Percentiles rank a stretch among this genome's conserved stretches.
These are phyloP conservation scores for Ammodytes marinus DNA, from an alignment of 2,113 vertebrate species.

Conservation along the genomic window DNA sequence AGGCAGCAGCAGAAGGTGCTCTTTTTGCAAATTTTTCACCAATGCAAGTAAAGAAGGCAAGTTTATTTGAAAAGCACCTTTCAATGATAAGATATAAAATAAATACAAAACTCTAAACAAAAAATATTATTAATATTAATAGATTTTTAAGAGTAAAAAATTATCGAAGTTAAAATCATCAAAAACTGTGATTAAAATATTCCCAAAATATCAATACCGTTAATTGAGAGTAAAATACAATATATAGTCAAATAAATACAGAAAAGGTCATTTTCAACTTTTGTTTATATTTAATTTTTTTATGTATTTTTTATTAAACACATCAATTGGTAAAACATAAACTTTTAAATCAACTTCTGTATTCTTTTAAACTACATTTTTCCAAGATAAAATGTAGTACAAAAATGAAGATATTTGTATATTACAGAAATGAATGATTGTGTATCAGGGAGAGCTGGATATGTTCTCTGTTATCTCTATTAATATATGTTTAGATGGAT, in stretches of 20 bases:
- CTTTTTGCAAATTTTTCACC: background rate
- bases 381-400: no score
- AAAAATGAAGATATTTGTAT: no score
- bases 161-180: background rate
- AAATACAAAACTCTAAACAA: background rate
- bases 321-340: no score
- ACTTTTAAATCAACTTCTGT: no score
- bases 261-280: no score
- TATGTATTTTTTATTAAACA: no score
- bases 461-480: background rate
- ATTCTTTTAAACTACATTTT: no score
- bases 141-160: background rate
- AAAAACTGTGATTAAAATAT: no score
- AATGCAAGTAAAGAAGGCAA: background rate
- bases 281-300: no score
- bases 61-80: constrained; percentile 17
- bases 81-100: background rate
- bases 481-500: background rate
- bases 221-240: background rate
- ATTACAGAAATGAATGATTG: background rate
- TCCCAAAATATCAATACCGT: background rate
- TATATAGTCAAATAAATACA: background rate
- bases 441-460: background rate
- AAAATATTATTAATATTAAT: background rate
- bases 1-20: background rate